A percentile compares a stretch with the other conserved stretches of the same genome.
Evolutionary conservation across 1,140 invertebrate genomes (phyloP).

Genomic region (Marisa cornuarietis): DNA sequence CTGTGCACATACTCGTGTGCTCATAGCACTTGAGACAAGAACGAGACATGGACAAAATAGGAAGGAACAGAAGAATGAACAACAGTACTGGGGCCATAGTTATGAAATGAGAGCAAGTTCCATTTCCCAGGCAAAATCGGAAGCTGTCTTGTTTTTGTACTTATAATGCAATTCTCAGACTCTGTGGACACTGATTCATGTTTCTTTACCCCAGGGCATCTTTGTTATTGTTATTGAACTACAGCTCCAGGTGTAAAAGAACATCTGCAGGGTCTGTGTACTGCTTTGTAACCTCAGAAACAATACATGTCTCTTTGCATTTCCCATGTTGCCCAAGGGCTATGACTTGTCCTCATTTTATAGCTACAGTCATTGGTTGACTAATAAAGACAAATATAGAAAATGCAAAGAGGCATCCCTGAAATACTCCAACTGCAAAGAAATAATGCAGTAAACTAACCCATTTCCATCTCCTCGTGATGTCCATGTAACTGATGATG

Average conservation of each 20-base stretch:
- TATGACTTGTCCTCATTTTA: background rate
- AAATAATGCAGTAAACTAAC: background rate
- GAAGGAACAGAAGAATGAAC: no score
- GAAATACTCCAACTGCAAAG: background rate
- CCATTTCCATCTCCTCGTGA: constrained; percentile 2
- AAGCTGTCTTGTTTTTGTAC: no score
- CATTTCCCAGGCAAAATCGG: no score
- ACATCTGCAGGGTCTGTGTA: background rate
- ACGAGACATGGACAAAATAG: no score
- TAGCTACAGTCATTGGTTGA: background rate
- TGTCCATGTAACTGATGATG: constrained; percentile 8
- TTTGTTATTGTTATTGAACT: no score
- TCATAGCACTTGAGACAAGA: no score
- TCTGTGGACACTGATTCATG: no score
- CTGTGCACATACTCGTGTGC: no score
- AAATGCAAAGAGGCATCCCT: background rate
- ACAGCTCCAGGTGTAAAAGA: background rate
- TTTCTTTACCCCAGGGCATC: no score
- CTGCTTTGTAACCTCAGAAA: background rate
- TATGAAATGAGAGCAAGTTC: no score
- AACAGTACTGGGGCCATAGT: no score
- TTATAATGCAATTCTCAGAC: no score
- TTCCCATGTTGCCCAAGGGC: background rate
- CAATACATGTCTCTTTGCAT: background rate
- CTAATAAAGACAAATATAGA: background rate